Base-by-base conservation (phyloP, 2,113 vertebrate genomes). In the Pavo muticus region DNA sequence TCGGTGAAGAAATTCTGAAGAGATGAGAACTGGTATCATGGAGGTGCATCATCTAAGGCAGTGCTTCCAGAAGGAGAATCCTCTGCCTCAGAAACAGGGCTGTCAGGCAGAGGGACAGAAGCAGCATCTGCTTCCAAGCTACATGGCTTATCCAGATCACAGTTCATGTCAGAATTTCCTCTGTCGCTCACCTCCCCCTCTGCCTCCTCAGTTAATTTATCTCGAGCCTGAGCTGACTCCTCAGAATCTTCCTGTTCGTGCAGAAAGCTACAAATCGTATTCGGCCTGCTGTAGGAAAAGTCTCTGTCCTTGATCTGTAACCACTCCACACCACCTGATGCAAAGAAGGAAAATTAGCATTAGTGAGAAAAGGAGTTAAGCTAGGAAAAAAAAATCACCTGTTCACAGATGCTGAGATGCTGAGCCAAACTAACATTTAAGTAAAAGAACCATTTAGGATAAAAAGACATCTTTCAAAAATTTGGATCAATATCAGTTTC, bases 301-400 rank as follows among this genome's bases (percentile, higher is more conserved):
- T 98, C 97, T 74, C 96, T 98, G 42, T 98, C 98, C 88, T 97
- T 98, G 87, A 98, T 97, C 67, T 98, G 98, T 39, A 98, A 96
- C 97, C 98, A 98, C 79, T 98, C 98, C 69, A 97, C 97, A 32
- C 97, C 97, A 90, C 94, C 99, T 98, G 94, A 54, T 79, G 56
- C 52, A 63, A 85, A 40, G 91, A 57, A 85, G 30, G 11, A 87
- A 69, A 50, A 67, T 2, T 10, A 19, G 7, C 35, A 50, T 56
- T 39, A 79, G 47, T 40, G 60, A 87, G 57, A 93, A 71, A 47
- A 87, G n/a, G 44, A 59, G 63, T 44, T 45, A 87, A 91, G 12
- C 48, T 50, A 74, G 69, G 29, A 68, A 32, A 10, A 19, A 4
- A 50, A 4, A 1, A 84, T 85, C 94, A 76, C 56, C n/a, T 84